phyloP scores from a whole-genome alignment of 2,888 invertebrate species.

The Arrhopalites spinosus region DNA sequence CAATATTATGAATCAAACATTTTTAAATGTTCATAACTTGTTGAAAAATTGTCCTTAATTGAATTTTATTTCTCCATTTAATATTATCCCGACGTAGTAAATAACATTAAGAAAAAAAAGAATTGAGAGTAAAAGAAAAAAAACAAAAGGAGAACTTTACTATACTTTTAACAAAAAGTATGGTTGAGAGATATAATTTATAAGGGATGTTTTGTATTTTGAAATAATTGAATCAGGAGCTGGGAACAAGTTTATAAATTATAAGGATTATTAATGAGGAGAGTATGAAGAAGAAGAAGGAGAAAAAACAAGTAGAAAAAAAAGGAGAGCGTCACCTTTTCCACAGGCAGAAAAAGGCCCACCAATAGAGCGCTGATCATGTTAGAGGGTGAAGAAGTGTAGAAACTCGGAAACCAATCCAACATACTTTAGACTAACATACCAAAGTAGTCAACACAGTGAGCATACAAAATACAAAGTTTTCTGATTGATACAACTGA shows the following conservation, averaged over 20 bases:
- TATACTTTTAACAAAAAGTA: too few relatives aligned
- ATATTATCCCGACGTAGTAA: too few relatives aligned
- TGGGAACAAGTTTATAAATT: conserved; percentile 25
- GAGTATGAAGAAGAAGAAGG: background rate
- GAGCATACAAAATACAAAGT: background rate
- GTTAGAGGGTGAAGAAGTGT: too few relatives aligned
- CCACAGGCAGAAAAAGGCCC: conserved; percentile 2
- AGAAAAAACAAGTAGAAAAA: background rate
- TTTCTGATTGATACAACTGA: conserved; percentile 32
- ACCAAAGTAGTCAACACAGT: conserved; percentile 28
- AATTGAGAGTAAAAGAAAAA: too few relatives aligned
- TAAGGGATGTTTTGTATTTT: background rate
- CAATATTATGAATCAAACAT: too few relatives aligned
- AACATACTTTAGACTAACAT: background rate
- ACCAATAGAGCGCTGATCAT: conserved; percentile 7
- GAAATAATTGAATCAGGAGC: conserved; percentile 13
- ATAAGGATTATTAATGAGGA: conserved; percentile 27
- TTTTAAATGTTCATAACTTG: too few relatives aligned
- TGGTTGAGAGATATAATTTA: too few relatives aligned
- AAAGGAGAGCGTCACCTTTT: conserved; percentile 6
- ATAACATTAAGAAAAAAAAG: too few relatives aligned
- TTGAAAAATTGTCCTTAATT: too few relatives aligned
- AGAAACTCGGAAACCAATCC: conserved; percentile 24
- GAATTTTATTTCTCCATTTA: too few relatives aligned
- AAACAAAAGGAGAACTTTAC: too few relatives aligned